Evolutionary conservation across 2,113 vertebrate genomes (phyloP).

Genomic region (Serilophus lunatus): DNA sequence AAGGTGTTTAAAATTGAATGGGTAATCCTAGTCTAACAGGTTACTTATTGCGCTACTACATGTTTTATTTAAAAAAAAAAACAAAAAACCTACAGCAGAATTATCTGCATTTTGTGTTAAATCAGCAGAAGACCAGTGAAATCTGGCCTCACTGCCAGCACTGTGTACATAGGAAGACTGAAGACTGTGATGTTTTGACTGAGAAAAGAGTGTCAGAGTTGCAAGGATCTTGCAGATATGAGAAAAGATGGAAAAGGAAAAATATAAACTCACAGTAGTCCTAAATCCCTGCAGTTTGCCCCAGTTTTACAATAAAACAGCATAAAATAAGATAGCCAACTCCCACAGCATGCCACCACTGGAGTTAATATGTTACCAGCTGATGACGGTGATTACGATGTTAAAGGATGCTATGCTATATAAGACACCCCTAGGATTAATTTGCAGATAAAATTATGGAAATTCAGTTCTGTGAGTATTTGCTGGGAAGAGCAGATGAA

Average conservation of each 20-base stretch:
- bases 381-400: background rate
- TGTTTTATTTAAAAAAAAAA: background rate
- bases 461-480: background rate
- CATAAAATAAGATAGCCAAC: background rate
- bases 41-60: background rate
- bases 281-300: background rate
- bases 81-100: background rate
- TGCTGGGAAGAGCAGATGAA: background rate
- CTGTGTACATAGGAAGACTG: background rate
- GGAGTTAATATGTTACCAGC: accelerated
- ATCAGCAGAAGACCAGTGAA: background rate
- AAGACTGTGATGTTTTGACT: background rate
- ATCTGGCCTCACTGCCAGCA: accelerated
- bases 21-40: background rate
- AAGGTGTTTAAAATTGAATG: background rate
- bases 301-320: background rate
- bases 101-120: background rate
- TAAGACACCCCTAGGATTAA: background rate
- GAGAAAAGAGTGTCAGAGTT: background rate
- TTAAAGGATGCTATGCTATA: background rate
- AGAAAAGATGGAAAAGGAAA: background rate
- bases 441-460: background rate
- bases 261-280: background rate
- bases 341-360: background rate
- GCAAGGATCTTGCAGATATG: background rate